Conservation (phyloP, 2,888 invertebrate genomes). For the Cataglyphis rosenhaueri region DNA sequence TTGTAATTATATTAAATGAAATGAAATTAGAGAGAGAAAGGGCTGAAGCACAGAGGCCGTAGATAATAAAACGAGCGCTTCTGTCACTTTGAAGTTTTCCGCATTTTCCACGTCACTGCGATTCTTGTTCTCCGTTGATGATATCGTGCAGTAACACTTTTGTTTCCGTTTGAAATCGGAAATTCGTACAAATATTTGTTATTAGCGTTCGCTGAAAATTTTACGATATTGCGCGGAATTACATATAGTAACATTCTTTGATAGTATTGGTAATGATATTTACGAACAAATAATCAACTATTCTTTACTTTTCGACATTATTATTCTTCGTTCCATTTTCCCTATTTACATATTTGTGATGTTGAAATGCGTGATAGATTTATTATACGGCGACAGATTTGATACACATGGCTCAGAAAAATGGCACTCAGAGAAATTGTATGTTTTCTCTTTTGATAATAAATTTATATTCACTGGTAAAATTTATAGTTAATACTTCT, state of each 20-base stretch:
- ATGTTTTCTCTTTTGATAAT: not conserved
- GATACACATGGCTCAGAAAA: not conserved
- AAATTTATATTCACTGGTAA: not conserved
- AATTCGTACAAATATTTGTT: constrained; percentile 37
- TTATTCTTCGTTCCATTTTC: constrained; percentile 26
- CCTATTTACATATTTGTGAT: constrained; percentile 7
- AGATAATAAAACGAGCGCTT: constrained; percentile 52
- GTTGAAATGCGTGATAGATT: constrained; percentile 22
- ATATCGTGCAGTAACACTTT: constrained; percentile 45
- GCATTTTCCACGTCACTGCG: constrained; percentile 53
- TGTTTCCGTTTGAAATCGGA: constrained; percentile 30
- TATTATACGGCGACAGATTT: constrained; percentile 11
- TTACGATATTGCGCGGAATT: constrained; percentile 29
- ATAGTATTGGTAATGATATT: constrained; percentile 35
- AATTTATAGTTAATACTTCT: not conserved
- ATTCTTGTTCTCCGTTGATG: constrained; percentile 64
- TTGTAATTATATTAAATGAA: constrained; percentile 66
- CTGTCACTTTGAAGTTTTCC: constrained; percentile 56
- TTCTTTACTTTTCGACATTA: constrained; percentile 29
- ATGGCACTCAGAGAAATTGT: not conserved
- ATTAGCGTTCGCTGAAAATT: constrained; percentile 51
- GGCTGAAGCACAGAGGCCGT: constrained; percentile 23
- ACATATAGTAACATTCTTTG: constrained; percentile 17
- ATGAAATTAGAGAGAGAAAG: constrained; percentile 52
- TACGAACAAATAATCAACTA: constrained; percentile 41